phyloP scores from a whole-genome alignment of 2,113 vertebrate genomes.

The Thalassoma bifasciatum region DNA sequence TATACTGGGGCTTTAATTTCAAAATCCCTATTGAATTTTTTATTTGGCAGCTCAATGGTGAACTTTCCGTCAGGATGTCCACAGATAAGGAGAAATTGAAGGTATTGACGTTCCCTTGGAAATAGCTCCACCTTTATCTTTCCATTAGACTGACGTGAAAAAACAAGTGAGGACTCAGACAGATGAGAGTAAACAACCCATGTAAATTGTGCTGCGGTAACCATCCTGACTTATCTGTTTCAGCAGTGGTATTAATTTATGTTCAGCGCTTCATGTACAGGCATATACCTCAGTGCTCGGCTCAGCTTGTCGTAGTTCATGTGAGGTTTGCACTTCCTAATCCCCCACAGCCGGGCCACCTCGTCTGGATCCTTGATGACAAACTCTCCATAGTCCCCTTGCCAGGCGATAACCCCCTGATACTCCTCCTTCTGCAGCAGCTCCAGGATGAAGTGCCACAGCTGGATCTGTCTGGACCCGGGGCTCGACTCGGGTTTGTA shows the following conservation, averaged over 20 bases:
- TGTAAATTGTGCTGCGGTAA: conserved; percentile 51
- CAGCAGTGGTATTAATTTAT: conserved; percentile 29
- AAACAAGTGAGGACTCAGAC: conserved; percentile 45
- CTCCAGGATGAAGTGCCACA: conserved; percentile 94
- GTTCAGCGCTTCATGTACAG: conserved; percentile 27
- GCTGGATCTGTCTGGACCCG: conserved; percentile 88
- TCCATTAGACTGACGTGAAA: conserved; percentile 55
- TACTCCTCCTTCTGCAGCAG: conserved; percentile 94
- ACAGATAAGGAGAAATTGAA: conserved; percentile 80
- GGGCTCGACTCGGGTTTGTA: conserved; percentile 94
- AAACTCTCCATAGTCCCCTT: conserved; percentile 93
- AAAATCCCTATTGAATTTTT: conserved; percentile 80
- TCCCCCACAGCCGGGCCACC: conserved; percentile 91
- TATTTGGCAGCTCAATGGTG: conserved; percentile 69
- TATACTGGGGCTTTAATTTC: conserved; percentile 67
- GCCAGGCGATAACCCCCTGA: conserved; percentile 92
- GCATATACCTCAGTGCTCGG: conserved; percentile 87
- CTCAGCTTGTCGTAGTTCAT: conserved; percentile 97
- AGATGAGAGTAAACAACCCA: conserved; percentile 46
- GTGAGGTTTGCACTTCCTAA: conserved; percentile 92
- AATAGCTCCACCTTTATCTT: conserved; percentile 68
- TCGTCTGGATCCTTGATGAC: conserved; percentile 94
- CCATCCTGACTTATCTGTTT: conserved; percentile 38
- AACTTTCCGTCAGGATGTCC: conserved; percentile 79
- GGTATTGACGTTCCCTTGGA: conserved; percentile 74